A percentile compares a stretch with the other conserved stretches of the same genome.
These are phyloP conservation scores for Eupithecia insigniata DNA, from an alignment of 2,888 invertebrate genomes.

Conservation along the genomic window DNA sequence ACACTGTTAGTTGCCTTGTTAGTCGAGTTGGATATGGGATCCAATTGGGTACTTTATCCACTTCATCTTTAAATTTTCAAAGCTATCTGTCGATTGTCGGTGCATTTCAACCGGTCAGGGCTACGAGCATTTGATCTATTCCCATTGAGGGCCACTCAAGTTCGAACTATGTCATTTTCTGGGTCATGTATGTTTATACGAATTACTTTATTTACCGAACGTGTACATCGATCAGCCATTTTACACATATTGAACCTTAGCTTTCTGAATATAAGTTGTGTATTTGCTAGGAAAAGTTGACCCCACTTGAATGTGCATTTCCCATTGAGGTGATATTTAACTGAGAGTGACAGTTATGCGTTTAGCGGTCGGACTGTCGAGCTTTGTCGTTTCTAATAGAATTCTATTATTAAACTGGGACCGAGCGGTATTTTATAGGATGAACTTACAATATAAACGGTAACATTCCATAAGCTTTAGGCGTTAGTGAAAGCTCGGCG, in stretches of 20 bases:
- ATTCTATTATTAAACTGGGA: conserved; percentile 38
- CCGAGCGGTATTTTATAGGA: conserved; percentile 27
- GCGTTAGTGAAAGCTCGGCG: conserved; percentile 7
- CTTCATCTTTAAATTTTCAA: conserved; percentile 15
- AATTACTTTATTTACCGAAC: conserved; percentile 41
- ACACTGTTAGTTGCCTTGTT: conserved; percentile 12
- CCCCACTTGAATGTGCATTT: conserved; percentile 39
- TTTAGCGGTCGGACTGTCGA: conserved; percentile 40
- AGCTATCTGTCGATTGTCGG: conserved; percentile 4
- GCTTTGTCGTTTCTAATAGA: conserved; percentile 56
- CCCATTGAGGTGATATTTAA: conserved; percentile 55
- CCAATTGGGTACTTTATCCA: conserved; percentile 17
- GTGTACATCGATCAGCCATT: conserved; percentile 30
- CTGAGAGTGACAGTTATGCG: conserved; percentile 57
- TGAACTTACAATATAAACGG: conserved; percentile 16
- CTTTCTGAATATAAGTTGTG: conserved; percentile 15
- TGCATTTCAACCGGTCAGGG: conserved; percentile 27
- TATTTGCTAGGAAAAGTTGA: conserved; percentile 22
- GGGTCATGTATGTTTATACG: conserved; percentile 30
- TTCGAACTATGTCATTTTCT: conserved; percentile 26
- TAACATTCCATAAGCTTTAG: conserved; percentile 1
- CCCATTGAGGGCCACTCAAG: conserved; percentile 27
- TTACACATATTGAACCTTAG: conserved; percentile 22
- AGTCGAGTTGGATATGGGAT: conserved; percentile 15
- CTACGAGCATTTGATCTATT: conserved; percentile 24